Percentiles rank a stretch among this genome's conserved stretches.
Conservation (phyloP, 2,888 invertebrate species). For the Leptarthrus brevirostris region DNA sequence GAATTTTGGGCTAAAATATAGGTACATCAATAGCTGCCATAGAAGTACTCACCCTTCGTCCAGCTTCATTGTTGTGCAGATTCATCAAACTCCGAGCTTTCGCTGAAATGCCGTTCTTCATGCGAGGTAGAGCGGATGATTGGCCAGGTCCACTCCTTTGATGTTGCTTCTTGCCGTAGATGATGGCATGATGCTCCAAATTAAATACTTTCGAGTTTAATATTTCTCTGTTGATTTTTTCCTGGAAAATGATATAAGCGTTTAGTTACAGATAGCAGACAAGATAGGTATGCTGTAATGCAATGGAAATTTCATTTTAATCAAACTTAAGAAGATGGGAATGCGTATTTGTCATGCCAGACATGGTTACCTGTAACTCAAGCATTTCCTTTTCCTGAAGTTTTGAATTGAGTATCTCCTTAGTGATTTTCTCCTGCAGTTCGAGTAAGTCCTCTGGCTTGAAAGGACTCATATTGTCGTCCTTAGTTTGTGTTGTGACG, state of each 20-base stretch:
- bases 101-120: constrained; percentile 59
- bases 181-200: constrained; percentile 60
- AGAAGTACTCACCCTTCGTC: constrained; percentile 81
- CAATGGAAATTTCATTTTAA: too few relatives aligned
- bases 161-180: constrained; percentile 57
- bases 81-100: constrained; percentile 92
- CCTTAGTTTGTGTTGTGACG: constrained; percentile 54
- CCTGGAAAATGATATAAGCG: constrained; percentile 57
- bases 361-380: constrained; percentile 63
- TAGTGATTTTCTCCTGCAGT: constrained; percentile 66
- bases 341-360: too few relatives aligned
- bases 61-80: constrained; percentile 98
- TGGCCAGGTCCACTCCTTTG: constrained; percentile 36
- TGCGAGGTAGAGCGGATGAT: constrained; percentile 52
- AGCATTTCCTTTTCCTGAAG: constrained; percentile 66
- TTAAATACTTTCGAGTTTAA: constrained; percentile 66
- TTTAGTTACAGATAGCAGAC: not conserved
- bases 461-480: constrained; percentile 57
- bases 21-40: too few relatives aligned
- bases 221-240: constrained; percentile 67
- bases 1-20: too few relatives aligned
- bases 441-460: constrained; percentile 66
- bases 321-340: too few relatives aligned
- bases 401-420: constrained; percentile 67
- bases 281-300: not conserved